Percentiles rank a stretch among this genome's conserved stretches.
Conservation (phyloP, 2,888 invertebrate species). For the Drosophila merina region DNA sequence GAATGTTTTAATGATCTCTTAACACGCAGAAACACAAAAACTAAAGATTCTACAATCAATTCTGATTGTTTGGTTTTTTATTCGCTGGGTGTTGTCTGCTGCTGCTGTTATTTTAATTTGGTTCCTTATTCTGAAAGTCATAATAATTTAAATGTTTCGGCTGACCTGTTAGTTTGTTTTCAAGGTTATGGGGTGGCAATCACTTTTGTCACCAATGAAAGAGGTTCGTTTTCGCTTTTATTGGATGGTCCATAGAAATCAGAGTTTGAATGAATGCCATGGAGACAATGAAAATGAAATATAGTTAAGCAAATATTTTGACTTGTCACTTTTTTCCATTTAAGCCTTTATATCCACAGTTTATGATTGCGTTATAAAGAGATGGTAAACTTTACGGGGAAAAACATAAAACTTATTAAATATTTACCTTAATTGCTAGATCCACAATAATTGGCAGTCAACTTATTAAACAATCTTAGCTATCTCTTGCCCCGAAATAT, state of each 20-base stretch:
- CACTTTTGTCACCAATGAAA: conserved; percentile 15
- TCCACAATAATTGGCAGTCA: conserved; percentile 6
- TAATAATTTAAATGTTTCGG: conserved; percentile 56
- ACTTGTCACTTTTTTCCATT: conserved; percentile 1
- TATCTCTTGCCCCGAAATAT: conserved; percentile 10
- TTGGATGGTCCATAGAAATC: conserved; percentile 9
- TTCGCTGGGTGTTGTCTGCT: conserved; percentile 14
- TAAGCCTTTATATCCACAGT: neutral
- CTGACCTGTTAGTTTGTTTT: conserved; percentile 32
- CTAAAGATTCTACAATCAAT: conserved; percentile 56
- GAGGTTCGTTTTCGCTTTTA: conserved; percentile 41
- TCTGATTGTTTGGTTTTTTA: conserved; percentile 29
- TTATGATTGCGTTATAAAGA: neutral
- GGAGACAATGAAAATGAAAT: neutral
- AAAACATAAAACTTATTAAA: neutral
- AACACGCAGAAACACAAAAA: conserved; percentile 22
- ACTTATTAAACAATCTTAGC: conserved; percentile 9
- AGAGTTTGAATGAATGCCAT: neutral
- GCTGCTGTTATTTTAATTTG: neutral
- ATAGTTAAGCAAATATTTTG: conserved; percentile 3
- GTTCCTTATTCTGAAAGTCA: conserved; percentile 51
- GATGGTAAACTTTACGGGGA: neutral
- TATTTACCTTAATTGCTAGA: conserved; percentile 5
- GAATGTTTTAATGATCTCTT: conserved; percentile 30
- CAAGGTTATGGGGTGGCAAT: conserved; percentile 48